These are phyloP conservation scores for Physocephala rufipes DNA, from an alignment of 2,888 invertebrate species.

Conservation along the genomic window DNA sequence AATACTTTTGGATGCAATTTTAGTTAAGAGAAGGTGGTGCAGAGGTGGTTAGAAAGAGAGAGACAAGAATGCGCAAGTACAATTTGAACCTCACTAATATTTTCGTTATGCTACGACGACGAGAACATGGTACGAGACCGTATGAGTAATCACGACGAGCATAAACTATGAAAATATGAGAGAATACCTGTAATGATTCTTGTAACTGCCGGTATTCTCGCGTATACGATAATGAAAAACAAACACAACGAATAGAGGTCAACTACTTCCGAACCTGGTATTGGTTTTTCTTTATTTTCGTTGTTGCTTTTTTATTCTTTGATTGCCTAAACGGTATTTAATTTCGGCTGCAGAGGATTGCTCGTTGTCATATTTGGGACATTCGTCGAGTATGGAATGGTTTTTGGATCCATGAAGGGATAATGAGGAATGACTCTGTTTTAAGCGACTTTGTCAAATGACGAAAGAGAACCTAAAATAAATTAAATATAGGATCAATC, in stretches of 20 bases:
- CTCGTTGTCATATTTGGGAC: background rate
- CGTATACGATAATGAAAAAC: background rate
- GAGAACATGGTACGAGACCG: too few species aligned
- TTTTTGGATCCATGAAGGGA: background rate
- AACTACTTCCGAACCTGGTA: constrained; percentile 31
- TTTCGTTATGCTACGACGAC: too few species aligned
- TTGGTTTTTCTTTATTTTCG: too few species aligned
- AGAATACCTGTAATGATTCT: too few species aligned
- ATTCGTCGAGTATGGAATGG: background rate
- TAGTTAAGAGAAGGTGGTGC: too few species aligned
- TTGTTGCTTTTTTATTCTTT: constrained; percentile 15
- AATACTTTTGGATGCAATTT: too few species aligned
- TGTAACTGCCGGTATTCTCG: constrained; percentile 1
- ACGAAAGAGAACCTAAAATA: background rate
- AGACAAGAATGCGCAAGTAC: too few species aligned
- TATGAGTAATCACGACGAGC: too few species aligned
- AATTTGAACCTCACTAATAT: too few species aligned
- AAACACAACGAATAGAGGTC: constrained; percentile 32
- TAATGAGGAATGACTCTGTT: background rate
- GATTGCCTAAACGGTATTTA: constrained; percentile 13
- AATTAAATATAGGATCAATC: constrained; percentile 16
- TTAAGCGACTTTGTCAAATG: background rate
- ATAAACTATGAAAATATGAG: too few species aligned
- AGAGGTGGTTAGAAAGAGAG: too few species aligned
- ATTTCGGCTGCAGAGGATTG: constrained; percentile 20